Evolutionary conservation across 92 coral and sea anemone species (phyloP), one percentile per base, ranked within the genome.

Genomic region (Zoanthus solanderi): DNA sequence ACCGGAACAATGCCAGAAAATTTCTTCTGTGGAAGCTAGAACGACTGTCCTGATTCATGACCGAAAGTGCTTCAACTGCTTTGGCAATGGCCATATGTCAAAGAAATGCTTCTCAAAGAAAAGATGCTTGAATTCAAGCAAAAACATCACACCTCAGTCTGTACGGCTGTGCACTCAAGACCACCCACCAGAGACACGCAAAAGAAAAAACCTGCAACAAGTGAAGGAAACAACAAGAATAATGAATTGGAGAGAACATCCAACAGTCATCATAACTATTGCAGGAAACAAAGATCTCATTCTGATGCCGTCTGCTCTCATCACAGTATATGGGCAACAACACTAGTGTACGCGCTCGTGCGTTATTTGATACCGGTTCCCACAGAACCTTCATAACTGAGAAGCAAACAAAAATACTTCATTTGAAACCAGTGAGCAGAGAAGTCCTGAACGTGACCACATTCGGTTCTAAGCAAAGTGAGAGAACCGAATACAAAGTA

Each of bases 1-100:
- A 37, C 84, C 86, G 2, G 85, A 83, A 9, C 79, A 90, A 61
- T 92, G 94, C 67, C 71, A 61, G 18, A 89, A 58, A 42, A 73
- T 84, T 2, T 67, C 72, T 16, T 67, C 72, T 67, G 42, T 67
- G 72, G 72, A 67, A 67, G 31, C 72, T 4, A 73, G 94, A 76
- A 88, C 84, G 78, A 44, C 75, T 42, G 81, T 89, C 61, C 67
- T 92, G 16, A 52, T 10, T 7, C 90, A 78, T 15, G 71, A 87
- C 56, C 84, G 79, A 57, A 71, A 90, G 72, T 90, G 95, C 53
- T 89, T 84, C 18, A 80, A 90, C 84, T 87, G 93, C 85, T 60
- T 87, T 31, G 31, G 91, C 9, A 31, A 37, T 31, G 81, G 89
- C 42, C 92, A 89, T 83, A 57, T 50, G 69, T 44, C 54, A 84